Conservation (phyloP, 2,797 vertebrate species). For the Eospalax fontanierii region DNA sequence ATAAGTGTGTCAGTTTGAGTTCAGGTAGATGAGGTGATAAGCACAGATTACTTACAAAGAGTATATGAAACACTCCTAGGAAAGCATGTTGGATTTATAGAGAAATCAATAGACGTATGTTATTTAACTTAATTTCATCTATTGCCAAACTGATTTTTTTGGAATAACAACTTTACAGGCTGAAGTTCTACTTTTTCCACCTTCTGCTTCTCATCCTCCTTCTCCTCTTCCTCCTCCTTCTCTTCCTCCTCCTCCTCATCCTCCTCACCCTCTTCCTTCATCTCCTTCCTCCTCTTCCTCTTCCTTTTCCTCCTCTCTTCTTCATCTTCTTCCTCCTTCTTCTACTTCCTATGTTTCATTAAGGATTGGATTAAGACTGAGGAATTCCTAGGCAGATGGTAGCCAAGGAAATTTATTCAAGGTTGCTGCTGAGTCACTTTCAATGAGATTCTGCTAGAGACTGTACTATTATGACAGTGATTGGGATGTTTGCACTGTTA, state of each 20-base stretch:
- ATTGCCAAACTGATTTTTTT: conserved; percentile 19
- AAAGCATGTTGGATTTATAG: conserved; percentile 45
- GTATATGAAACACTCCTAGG: conserved; percentile 18
- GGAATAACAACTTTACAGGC: conserved; percentile 12
- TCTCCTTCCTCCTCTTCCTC: background rate
- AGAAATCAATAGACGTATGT: background rate
- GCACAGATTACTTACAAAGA: background rate
- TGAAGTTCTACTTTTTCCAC: background rate
- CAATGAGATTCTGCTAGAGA: conserved; percentile 10
- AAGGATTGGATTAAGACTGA: background rate
- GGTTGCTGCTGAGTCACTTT: conserved; percentile 2
- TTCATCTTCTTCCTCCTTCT: background rate
- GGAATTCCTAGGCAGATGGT: background rate
- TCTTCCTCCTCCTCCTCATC: background rate
- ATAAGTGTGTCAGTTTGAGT: background rate
- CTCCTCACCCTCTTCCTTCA: background rate
- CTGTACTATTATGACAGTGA: background rate
- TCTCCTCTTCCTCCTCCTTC: background rate
- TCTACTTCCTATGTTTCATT: background rate
- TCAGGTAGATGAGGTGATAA: background rate
- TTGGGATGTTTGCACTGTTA: conserved; percentile 14
- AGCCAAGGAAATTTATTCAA: conserved; percentile 35
- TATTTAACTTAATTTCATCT: conserved; percentile 47
- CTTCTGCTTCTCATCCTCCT: background rate
- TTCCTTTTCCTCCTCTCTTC: background rate